These are phyloP conservation scores for Anticlea derivata DNA, from an alignment of 2,888 invertebrate genomes.

Conservation along the genomic window DNA sequence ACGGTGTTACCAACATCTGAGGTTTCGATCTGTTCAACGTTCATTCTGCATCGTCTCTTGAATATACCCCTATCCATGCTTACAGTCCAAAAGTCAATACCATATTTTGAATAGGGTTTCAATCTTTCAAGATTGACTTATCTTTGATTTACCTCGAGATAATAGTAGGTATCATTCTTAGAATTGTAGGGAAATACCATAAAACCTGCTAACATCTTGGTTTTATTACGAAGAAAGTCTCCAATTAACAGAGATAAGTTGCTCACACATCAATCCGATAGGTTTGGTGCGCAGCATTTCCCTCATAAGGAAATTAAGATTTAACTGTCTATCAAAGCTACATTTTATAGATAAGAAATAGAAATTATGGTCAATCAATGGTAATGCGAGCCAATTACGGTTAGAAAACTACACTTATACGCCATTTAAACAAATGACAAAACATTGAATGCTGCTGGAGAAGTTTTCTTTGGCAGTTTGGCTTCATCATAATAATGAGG, in stretches of 20 bases:
- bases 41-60: background rate
- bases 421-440: slow-evolving; percentile 46
- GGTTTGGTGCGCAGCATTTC: background rate
- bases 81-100: background rate
- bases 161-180: background rate
- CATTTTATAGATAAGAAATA: slow-evolving; percentile 42
- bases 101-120: too few species aligned
- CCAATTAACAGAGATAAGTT: slow-evolving; percentile 16
- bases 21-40: too few species aligned
- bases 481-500: slow-evolving; percentile 33
- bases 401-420: slow-evolving; percentile 54
- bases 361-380: slow-evolving; percentile 41
- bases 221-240: slow-evolving; percentile 24
- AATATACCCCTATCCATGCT: too few species aligned
- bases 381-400: slow-evolving; percentile 43
- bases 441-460: slow-evolving; percentile 21
- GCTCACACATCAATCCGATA: slow-evolving; percentile 7
- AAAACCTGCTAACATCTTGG: background rate
- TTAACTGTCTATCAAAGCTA: slow-evolving; percentile 3
- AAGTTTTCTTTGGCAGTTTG: slow-evolving; percentile 28
- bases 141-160: too few species aligned
- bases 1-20: too few species aligned
- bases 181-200: background rate
- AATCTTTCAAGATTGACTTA: too few species aligned
- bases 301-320: slow-evolving; percentile 13